A percentile compares a stretch with the other conserved stretches of the same genome.
Conservation (phyloP, 2,888 invertebrate species). For the Dicyrtoma fusca region DNA sequence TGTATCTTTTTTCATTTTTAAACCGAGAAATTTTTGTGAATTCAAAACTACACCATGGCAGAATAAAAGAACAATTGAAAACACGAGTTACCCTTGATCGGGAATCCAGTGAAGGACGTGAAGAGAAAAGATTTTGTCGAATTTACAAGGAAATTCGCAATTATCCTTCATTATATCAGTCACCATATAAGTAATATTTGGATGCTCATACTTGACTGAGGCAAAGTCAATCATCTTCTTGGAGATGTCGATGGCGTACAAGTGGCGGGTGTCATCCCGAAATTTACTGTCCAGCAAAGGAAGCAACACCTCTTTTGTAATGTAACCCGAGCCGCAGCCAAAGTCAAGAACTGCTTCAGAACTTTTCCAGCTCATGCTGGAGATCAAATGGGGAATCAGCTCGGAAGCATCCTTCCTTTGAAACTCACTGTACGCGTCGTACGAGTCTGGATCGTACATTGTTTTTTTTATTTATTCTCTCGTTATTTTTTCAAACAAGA, state of each 20-base stretch:
- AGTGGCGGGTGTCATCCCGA: constrained; percentile 15
- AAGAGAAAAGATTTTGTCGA: constrained; percentile 56
- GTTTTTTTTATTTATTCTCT: no score
- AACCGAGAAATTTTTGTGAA: background rate
- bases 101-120: constrained; percentile 57
- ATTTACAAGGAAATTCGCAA: constrained; percentile 51
- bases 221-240: constrained; percentile 56
- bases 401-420: constrained; percentile 54
- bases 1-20: background rate
- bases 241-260: constrained; percentile 55
- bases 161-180: constrained; percentile 55
- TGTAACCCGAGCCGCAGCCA: constrained; percentile 55
- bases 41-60: background rate
- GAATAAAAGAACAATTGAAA: background rate
- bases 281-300: constrained; percentile 41
- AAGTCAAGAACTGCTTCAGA: constrained; percentile 51
- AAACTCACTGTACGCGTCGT: constrained; percentile 55
- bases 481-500: background rate
- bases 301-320: constrained; percentile 50
- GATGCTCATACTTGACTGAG: constrained; percentile 48
- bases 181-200: constrained; percentile 53
- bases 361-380: constrained; percentile 48
- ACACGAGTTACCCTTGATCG: constrained; percentile 51
- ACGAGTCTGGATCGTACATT: constrained; percentile 56
- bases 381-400: constrained; percentile 52